phyloP scores from a whole-genome alignment of 2,113 vertebrate genomes.

The Atractosteus spatula region DNA sequence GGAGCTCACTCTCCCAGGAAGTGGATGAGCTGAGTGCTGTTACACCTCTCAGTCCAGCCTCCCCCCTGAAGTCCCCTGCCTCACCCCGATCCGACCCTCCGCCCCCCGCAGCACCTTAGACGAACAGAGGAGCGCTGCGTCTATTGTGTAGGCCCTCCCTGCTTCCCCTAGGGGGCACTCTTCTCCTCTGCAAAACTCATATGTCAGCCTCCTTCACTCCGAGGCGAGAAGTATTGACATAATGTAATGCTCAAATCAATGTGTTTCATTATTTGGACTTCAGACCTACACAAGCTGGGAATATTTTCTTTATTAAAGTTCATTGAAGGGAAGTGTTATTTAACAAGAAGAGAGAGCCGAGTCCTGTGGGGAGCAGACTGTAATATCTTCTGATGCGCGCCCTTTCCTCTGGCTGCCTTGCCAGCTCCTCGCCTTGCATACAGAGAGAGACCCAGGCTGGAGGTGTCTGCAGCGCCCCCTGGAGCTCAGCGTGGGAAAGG shows the following conservation, averaged over 20 bases:
- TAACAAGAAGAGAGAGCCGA: constrained; percentile 29
- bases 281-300: constrained; percentile 53
- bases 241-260: constrained; percentile 66
- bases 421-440: constrained; percentile 2
- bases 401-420: background rate
- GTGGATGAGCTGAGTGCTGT: no score
- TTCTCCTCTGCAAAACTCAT: constrained; percentile 31
- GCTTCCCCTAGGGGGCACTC: constrained; percentile 51
- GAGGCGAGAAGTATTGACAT: constrained; percentile 45
- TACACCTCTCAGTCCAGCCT: no score
- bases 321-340: constrained; percentile 46
- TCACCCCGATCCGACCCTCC: no score
- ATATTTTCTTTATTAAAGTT: constrained; percentile 72
- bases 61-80: no score
- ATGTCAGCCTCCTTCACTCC: background rate
- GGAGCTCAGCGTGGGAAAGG: background rate
- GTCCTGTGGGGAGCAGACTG: constrained; percentile 27
- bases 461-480: constrained; percentile 14
- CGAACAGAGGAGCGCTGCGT: no score
- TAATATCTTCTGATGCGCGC: constrained; percentile 26
- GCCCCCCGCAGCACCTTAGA: no score
- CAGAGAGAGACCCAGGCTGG: background rate
- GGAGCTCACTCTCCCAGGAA: no score
- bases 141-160: background rate
- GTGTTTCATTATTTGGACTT: constrained; percentile 70